Percentiles rank a stretch among this genome's conserved stretches.
Evolutionary conservation across 2,113 vertebrate species (phyloP).

Genomic region (Calidris pygmaea): DNA sequence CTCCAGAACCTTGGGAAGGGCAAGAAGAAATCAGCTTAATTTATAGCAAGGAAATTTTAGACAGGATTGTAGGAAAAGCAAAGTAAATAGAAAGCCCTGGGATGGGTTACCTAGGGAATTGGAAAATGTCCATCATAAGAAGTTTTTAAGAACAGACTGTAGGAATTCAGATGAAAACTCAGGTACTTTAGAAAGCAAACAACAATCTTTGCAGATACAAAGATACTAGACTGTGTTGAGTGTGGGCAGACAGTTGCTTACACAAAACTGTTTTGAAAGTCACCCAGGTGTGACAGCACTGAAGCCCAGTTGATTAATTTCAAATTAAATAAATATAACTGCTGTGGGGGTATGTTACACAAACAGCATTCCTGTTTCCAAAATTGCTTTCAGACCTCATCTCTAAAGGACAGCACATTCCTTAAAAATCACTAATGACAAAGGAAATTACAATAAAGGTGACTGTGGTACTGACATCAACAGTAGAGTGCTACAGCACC

Average conservation of each 20-base stretch:
- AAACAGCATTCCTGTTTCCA: background rate
- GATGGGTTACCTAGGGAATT: background rate
- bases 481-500: background rate
- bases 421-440: background rate
- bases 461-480: background rate
- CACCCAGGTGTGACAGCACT: background rate
- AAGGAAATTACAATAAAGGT: background rate
- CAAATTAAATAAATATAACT: background rate
- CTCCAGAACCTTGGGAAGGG: background rate
- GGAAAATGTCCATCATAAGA: background rate
- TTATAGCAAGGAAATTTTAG: constrained; percentile 4
- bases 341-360: background rate
- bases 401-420: background rate
- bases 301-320: background rate
- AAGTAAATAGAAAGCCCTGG: background rate
- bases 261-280: background rate
- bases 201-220: background rate
- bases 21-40: background rate
- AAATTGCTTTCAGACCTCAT: background rate
- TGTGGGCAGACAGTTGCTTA: background rate
- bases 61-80: background rate
- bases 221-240: background rate
- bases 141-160: background rate
- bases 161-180: background rate
- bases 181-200: background rate